These are phyloP conservation scores for Rhadinocentrus ornatus DNA, from an alignment of 2,797 vertebrate genomes.

Conservation along the genomic window DNA sequence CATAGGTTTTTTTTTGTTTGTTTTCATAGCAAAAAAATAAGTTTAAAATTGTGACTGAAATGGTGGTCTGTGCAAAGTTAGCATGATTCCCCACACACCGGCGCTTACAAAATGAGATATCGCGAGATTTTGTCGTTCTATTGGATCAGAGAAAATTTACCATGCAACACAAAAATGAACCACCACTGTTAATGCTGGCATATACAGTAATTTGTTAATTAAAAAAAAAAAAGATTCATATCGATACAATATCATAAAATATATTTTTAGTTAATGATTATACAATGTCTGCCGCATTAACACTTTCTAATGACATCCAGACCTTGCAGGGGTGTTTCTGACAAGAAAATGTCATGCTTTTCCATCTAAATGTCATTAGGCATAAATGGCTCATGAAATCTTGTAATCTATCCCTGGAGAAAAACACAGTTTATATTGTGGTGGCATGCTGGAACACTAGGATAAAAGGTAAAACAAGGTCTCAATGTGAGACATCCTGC, in stretches of 20 bases:
- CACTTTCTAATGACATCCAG: conserved; percentile 30
- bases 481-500: conserved; percentile 35
- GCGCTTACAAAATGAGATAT: too few species aligned
- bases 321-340: conserved; percentile 32
- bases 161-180: too few species aligned
- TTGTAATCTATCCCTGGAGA: conserved; percentile 31
- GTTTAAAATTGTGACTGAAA: too few species aligned
- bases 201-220: too few species aligned
- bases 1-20: neutral
- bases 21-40: too few species aligned
- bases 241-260: too few species aligned
- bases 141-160: too few species aligned
- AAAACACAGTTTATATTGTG: conserved; percentile 15
- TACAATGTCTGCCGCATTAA: conserved; percentile 31
- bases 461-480: conserved; percentile 46
- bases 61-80: too few species aligned
- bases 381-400: conserved; percentile 30
- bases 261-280: conserved; percentile 40
- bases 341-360: conserved; percentile 43
- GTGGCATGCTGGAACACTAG: conserved; percentile 10
- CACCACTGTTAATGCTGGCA: too few species aligned
- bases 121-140: too few species aligned
- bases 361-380: conserved; percentile 39
- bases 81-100: too few species aligned
- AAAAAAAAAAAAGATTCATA: too few species aligned